Evolutionary conservation across 2,797 vertebrate genomes (phyloP).

Genomic region (Chloroceryle amazona): DNA sequence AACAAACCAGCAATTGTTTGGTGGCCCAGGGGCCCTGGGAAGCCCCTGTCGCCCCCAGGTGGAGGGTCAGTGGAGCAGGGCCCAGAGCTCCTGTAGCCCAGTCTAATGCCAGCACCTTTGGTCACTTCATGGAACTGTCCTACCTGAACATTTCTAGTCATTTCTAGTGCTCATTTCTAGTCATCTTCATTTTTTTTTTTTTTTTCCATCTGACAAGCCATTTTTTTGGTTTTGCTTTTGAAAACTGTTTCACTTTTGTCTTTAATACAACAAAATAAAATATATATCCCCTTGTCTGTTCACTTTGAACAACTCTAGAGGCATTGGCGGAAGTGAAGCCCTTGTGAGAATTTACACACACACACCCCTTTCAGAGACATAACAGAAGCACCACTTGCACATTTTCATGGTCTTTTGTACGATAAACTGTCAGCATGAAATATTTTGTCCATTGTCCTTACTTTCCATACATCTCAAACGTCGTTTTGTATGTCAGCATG

Average conservation of each 20-base stretch:
- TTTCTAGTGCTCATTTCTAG: neutral
- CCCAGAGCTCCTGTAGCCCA: neutral
- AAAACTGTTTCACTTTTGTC: neutral
- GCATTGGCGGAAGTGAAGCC: neutral
- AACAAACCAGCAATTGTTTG: constrained; percentile 48
- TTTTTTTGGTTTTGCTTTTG: neutral
- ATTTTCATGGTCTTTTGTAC: neutral
- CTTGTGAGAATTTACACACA: neutral
- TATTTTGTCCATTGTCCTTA: neutral
- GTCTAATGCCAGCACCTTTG: fast-evolving
- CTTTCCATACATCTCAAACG: neutral
- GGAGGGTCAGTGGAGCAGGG: neutral
- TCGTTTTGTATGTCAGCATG: neutral
- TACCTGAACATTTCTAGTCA: fast-evolving
- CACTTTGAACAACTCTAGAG: neutral
- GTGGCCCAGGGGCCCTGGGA: neutral
- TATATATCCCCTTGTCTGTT: neutral
- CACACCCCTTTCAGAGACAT: fast-evolving
- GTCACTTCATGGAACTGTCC: neutral
- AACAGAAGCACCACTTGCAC: neutral
- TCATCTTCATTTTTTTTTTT: neutral
- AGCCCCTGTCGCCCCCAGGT: neutral
- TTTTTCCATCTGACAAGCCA: fast-evolving
- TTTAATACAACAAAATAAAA: neutral
- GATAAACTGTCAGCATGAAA: neutral